Evolutionary conservation across 2,888 invertebrate genomes (phyloP), one percentile per base, ranked within the genome.

Genomic region (Calameuta pallipes): DNA sequence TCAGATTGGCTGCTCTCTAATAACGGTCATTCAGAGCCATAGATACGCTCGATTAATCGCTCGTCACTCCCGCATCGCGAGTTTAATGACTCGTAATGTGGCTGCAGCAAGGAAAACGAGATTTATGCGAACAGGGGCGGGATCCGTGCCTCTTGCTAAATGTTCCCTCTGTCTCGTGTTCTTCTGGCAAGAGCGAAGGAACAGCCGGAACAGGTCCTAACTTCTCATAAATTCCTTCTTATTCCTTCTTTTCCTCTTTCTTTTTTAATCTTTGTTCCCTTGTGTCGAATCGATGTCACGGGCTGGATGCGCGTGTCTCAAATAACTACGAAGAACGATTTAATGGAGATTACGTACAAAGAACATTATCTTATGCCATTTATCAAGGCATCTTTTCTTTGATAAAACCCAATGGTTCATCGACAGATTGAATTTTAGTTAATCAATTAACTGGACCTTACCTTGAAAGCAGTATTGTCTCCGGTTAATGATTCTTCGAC

Each of bases 1-100:
- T 56, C 56, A 9, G 56, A 56, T 56, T 9, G 56, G 56, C 56
- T 56, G 75, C 69, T 78, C 75, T 75, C 80, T 79, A 80, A 80
- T 81, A 81, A 79, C 79, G 75, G 79, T 80, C 73, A 77, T 78
- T 73, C 77, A 75, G 37, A 69, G 15, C 78, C 75, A 56, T 41
- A 69, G 76, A 69, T 74, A 78, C 69, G 80, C 75, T 76, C 78
- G 73, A 56, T 56, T 23, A 23, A 71, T 71, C 71, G 71, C 33
- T 71, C 71, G 71, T 71, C 71, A 34, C 31, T 71, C 71, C 33
- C 71, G 71, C 13, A 71, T 23, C 56, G 56, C 56, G 23, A 56
- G 71, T 71, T 71, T 71, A 71, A 71, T 71, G 34, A 34, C 71
- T 71, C 31, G 71, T 31, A 71, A 71, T 71, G 71, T 23, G 71